These are phyloP conservation scores for Pelochelys cantorii DNA, from an alignment of 2,797 vertebrate genomes.

Conservation along the genomic window DNA sequence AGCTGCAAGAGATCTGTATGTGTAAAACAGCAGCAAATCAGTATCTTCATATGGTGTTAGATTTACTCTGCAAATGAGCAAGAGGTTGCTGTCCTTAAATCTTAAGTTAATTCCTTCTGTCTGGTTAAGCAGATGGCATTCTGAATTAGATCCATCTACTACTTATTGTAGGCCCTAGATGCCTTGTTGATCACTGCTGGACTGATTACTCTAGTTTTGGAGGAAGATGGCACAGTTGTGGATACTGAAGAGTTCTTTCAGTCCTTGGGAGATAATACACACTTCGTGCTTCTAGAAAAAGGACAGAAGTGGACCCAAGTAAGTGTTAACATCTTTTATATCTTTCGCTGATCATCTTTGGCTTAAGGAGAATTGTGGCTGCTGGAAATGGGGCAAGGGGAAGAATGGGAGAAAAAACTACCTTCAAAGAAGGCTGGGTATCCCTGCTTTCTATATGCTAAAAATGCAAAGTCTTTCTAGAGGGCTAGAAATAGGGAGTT, in stretches of 20 bases:
- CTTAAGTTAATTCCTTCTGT: background rate
- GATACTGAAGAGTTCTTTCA: constrained; percentile 89
- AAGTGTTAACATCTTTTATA: constrained; percentile 32
- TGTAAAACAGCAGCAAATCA: background rate
- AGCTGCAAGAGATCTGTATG: background rate
- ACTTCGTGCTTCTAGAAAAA: constrained; percentile 85
- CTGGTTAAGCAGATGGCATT: rapidly evolving
- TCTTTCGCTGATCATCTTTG: background rate
- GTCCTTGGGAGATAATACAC: constrained; percentile 82
- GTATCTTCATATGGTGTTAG: background rate
- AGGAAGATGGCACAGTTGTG: constrained; percentile 89
- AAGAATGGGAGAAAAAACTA: background rate
- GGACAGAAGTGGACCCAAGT: constrained; percentile 86
- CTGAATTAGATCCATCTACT: background rate
- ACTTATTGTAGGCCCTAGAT: constrained; percentile 78
- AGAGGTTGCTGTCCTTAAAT: background rate
- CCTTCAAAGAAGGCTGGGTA: background rate
- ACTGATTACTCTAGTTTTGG: constrained; percentile 85
- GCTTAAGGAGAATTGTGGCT: background rate
- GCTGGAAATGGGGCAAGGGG: background rate
- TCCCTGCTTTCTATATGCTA: background rate
- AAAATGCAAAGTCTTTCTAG: background rate
- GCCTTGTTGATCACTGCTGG: constrained; percentile 80
- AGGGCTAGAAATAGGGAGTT: background rate
- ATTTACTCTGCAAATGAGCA: background rate